phyloP scores from a whole-genome alignment of 92 coral and sea anemone genomes.

The Blastomussa wellsi region DNA sequence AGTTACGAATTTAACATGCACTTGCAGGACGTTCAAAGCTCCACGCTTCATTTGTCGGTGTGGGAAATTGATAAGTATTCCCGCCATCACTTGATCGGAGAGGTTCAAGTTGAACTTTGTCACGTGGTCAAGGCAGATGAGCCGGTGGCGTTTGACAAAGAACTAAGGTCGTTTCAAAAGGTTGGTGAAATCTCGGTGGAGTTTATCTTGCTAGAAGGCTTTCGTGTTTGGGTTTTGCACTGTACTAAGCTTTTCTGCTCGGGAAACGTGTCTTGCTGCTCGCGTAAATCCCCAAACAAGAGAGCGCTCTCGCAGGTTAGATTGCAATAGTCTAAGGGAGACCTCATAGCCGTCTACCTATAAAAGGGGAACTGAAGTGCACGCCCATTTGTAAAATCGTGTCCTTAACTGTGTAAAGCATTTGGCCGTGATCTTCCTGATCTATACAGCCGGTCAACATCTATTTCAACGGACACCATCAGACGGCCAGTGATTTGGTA shows the following conservation, averaged over 20 bases:
- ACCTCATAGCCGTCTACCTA: too few relatives aligned
- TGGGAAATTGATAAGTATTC: slow-evolving; percentile 85
- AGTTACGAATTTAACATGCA: slow-evolving; percentile 57
- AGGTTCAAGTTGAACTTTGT: slow-evolving; percentile 62
- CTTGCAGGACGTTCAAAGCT: slow-evolving; percentile 40
- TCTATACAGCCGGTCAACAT: not conserved
- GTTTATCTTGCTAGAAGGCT: too few relatives aligned
- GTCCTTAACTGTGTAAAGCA: too few relatives aligned
- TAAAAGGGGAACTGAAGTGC: too few relatives aligned
- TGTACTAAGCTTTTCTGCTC: too few relatives aligned
- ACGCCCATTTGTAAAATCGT: too few relatives aligned
- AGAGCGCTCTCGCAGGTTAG: too few relatives aligned
- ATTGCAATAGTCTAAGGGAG: too few relatives aligned
- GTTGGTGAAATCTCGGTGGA: slow-evolving; percentile 31
- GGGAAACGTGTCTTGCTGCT: too few relatives aligned
- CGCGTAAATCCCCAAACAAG: too few relatives aligned
- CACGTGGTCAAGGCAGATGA: slow-evolving; percentile 64
- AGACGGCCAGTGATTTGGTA: not conserved
- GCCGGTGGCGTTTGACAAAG: slow-evolving; percentile 56
- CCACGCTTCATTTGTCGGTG: slow-evolving; percentile 60
- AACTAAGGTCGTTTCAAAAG: slow-evolving; percentile 53
- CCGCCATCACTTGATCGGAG: slow-evolving; percentile 78
- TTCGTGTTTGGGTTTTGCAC: too few relatives aligned
- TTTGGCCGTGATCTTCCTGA: not conserved
- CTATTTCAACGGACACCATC: not conserved